phyloP scores from a whole-genome alignment of 2,888 invertebrate species.

The Campopleginae sp. region DNA sequence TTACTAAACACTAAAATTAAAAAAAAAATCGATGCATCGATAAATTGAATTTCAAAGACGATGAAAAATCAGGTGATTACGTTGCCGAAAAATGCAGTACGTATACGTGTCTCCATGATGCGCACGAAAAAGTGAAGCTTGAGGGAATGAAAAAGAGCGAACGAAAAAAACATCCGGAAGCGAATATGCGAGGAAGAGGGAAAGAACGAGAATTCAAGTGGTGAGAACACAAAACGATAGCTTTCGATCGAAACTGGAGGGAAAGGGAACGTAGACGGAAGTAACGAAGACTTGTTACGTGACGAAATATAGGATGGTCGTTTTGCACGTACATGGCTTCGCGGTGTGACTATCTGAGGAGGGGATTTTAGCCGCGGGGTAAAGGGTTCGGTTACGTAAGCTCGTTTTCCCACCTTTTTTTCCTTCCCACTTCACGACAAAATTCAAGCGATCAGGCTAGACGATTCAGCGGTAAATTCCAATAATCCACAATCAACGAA shows the following conservation, averaged over 20 bases:
- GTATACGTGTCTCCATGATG: not conserved
- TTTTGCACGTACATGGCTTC: slow-evolving; percentile 58
- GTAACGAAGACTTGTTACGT: slow-evolving; percentile 56
- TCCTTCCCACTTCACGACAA: slow-evolving; percentile 18
- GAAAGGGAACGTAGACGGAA: slow-evolving; percentile 41
- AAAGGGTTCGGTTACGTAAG: slow-evolving; percentile 59
- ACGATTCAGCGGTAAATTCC: not conserved
- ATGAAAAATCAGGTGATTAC: not conserved
- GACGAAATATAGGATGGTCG: slow-evolving; percentile 55
- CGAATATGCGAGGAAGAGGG: slow-evolving; percentile 10
- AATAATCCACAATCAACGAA: not conserved
- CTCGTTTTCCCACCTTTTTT: slow-evolving; percentile 4
- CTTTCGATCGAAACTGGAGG: slow-evolving; percentile 32
- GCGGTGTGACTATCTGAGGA: slow-evolving; percentile 36
- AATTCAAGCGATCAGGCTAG: slow-evolving; percentile 42
- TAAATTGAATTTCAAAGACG: not conserved
- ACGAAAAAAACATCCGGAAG: not conserved
- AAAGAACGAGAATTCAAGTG: slow-evolving; percentile 35
- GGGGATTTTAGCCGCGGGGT: slow-evolving; percentile 34
- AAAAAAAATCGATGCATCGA: not conserved
- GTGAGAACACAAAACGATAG: slow-evolving; percentile 31
- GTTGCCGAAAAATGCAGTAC: not conserved
- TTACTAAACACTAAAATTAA: not conserved
- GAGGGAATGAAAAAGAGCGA: not conserved
- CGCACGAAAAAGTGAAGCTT: slow-evolving; percentile 31